These are phyloP conservation scores for Trachurus trachurus DNA, from an alignment of 2,797 vertebrate genomes.

Conservation along the genomic window DNA sequence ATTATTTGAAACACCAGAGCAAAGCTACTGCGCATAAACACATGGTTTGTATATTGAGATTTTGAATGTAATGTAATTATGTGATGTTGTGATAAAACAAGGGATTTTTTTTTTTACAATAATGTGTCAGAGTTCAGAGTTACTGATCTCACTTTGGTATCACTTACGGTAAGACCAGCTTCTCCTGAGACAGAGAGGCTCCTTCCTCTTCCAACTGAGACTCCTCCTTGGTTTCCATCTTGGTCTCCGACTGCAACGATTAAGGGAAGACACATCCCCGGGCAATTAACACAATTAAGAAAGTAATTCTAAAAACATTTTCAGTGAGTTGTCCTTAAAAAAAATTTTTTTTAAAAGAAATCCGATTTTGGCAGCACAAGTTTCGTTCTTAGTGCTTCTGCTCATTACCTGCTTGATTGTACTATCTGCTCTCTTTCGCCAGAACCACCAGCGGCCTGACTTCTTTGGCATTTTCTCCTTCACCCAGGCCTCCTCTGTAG, in stretches of 20 bases:
- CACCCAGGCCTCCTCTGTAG: constrained; percentile 98
- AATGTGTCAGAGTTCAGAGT: neutral
- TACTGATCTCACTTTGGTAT: constrained; percentile 19
- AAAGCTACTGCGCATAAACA: neutral
- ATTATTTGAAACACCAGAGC: neutral
- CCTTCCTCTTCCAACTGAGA: constrained; percentile 83
- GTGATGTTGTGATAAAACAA: neutral
- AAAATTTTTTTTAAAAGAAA: neutral
- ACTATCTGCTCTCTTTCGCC: constrained; percentile 94
- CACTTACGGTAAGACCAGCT: constrained; percentile 81
- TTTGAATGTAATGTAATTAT: neutral
- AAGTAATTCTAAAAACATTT: neutral
- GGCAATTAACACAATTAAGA: neutral
- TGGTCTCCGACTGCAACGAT: constrained; percentile 88
- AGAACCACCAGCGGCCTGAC: constrained; percentile 99
- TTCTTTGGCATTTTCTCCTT: constrained; percentile 99
- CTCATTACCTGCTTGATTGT: constrained; percentile 91
- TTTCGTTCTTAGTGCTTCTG: neutral
- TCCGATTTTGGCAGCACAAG: too few relatives aligned
- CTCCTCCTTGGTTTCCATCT: constrained; percentile 92
- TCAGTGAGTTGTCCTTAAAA: neutral
- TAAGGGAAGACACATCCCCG: neutral
- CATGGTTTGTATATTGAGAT: neutral
- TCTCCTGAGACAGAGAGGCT: constrained; percentile 86
- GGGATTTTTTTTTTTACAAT: too few relatives aligned